A percentile compares a stretch with the other conserved stretches of the same genome.
phyloP scores from a whole-genome alignment of 2,797 vertebrate species.

The Furcifer pardalis region DNA sequence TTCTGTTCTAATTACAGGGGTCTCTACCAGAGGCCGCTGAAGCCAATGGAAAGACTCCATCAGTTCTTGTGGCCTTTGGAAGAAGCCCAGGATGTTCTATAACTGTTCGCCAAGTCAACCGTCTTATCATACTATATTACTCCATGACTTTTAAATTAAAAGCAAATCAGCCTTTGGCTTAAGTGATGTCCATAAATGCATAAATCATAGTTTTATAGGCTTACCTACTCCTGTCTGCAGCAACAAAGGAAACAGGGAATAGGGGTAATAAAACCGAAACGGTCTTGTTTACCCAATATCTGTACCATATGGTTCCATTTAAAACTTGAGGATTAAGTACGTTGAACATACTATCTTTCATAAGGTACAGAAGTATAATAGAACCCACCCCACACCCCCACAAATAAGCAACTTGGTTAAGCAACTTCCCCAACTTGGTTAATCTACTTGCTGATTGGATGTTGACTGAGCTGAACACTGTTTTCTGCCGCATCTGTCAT shows the following conservation, averaged over 20 bases:
- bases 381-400: too few relatives aligned
- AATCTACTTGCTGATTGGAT: neutral
- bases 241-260: neutral
- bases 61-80: slow-evolving; percentile 11
- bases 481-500: neutral
- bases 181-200: neutral
- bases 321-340: neutral
- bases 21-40: slow-evolving; percentile 12
- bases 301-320: neutral
- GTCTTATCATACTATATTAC: slow-evolving; percentile 1
- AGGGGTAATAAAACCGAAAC: too few relatives aligned
- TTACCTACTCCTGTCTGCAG: neutral
- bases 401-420: neutral
- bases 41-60: slow-evolving; percentile 27
- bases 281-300: neutral
- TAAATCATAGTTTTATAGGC: neutral
- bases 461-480: neutral
- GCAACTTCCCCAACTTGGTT: neutral
- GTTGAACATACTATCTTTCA: neutral
- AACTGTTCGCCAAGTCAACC: slow-evolving; percentile 6
- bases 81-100: neutral
- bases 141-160: slow-evolving; percentile 3
- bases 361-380: neutral
- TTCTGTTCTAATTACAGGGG: slow-evolving; percentile 30
- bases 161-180: neutral